Base-by-base conservation (phyloP, 2,888 invertebrate species). In the Sesia bembeciformis region DNA sequence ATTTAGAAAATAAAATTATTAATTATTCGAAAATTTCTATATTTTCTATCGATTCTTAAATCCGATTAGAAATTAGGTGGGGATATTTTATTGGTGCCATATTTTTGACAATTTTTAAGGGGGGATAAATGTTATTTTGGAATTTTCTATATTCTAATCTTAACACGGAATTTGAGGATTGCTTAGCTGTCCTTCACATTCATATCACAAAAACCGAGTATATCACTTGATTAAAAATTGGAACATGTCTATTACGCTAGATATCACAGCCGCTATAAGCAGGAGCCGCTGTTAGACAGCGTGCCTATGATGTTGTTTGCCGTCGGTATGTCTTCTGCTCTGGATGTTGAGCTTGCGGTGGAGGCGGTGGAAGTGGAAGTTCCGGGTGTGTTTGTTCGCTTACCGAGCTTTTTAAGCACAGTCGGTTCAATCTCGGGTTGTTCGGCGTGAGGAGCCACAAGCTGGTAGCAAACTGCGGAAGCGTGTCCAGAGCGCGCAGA, bases 401-500 rank as follows among this genome's bases (percentile, higher is more conserved):
- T 72, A 58, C 63, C 62, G 5, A 69, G 63, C 51, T 73, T 74
- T 56, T 64, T 68, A 41, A 76, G 57, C 51, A 69, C 60, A 8
- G 75, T 58, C 54, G 77, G 75, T 23, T 59, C 49, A 3, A 60
- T 68, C 4, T 72, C 74, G 41, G 56, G 40, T 46, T 55, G 54
- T 5, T 74, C 80, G 3, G 61, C 54, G 60, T 64, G 70, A 6
- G 76, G 84, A 70, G 93, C 91, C 23, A 93, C 92, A 64, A 94
- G 94, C 71, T 93, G 93, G 81, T 95, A 95, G 70, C 96, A 96
- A 7, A 97, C 96, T 3, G 97, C 97, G 51, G 96, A 95, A 0
- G 97, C 97, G 81, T 97, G 97, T 0, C 98, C 97, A 5, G 97
- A 97, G 53, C 97, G 92, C 5, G 95, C 96, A 4, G 96, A 95